Base-by-base conservation (phyloP, 2,888 invertebrate species). In the Melinopterus prodromus region DNA sequence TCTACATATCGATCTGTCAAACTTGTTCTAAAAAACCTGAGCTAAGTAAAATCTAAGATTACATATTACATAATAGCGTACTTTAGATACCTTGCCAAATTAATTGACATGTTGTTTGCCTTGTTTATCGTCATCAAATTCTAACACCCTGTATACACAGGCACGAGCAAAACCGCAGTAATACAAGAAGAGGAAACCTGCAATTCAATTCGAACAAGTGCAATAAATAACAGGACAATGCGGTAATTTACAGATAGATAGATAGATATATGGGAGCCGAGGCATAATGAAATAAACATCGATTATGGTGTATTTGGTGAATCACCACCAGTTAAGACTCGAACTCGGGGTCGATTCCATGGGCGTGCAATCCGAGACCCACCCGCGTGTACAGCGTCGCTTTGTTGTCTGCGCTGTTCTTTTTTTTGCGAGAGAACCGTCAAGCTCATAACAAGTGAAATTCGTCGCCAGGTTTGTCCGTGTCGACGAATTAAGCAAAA, bases 181-280 rank as follows among this genome's bases (percentile, higher is more conserved):
- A 26, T 26, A 3, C 26, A 26, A 26, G 26, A 26, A 26, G 53
- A 53, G 53, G 53, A 77, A 77, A 77, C 77, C 69, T 69, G 77
- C 77, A 77, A 77, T 77, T 77, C 69, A 53, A 53, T 53, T 53
- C 5, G 53, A 77, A 69, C 77, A 77, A 69, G 77, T 69, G 77
- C 77, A n/a, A 77, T 77, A 77, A 77, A 77, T 77, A 69, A 77
- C 77, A 69, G 26, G 69, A 69, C 53, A 16, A 77, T 53, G 14
- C 69, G 53, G 77, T 77, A 77, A 77, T 77, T 77, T 77, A 77
- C 53, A 53, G 53, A 53, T 53, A 53, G 53, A 53, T 53, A 53
- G 53, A 53, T 53, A 26, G 26, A 26, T 26, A 26, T 26, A 26
- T 53, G 53, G 53, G 53, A 53, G 12, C 53, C 9, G 53, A 53